Evolutionary conservation across 2,888 invertebrate genomes (phyloP), one percentile per base, ranked within the genome.

Genomic region (Drosophila anomelani): DNA sequence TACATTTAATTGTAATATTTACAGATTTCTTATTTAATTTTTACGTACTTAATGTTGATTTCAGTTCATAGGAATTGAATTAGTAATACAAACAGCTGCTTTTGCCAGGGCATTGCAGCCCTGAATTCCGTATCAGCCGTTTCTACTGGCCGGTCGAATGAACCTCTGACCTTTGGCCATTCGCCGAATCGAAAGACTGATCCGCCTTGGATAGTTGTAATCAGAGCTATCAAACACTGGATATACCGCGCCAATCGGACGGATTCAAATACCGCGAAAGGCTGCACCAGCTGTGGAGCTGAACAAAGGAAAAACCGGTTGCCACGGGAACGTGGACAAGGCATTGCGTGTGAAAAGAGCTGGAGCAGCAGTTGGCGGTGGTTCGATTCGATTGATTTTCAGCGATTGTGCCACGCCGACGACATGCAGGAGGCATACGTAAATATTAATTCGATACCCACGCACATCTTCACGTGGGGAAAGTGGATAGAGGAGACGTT

Each of bases 391-490:
- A 58, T 75, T 64, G 54, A 57, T 68, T 75, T 58, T 61, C 43
- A 46, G 17, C 17, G 38, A 36, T 17, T 57, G 34, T 73, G 75
- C 75, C 67, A 73, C 67, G 75, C 34, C 56, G 68, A 54, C 59
- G 57, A 57, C 38, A 92, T 93, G 93, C 90, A 92, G 49, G 92
- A 93, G 63, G 91, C 91, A 2, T 93, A 89, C 76, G 90, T 93
- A 41, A 91, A 90, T 70, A 93, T 97, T 1, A 95, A 95, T 89
- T 93, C 94, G 41, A 94, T 96, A 44, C 95, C 95, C 63, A 96
- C 96, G 0, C 95, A 95, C 81, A 92, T 98, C 12, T 92, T 96
- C 61, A 95, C 95, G 7, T 96, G 95, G 93, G 97, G 96, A 20
- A 93, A 94, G 72, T 95, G 95, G 94, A 93, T 95, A 26, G 94